Evolutionary conservation across 1,140 invertebrate species (phyloP), one percentile per base, ranked within the genome.

Genomic region (Mya arenaria): DNA sequence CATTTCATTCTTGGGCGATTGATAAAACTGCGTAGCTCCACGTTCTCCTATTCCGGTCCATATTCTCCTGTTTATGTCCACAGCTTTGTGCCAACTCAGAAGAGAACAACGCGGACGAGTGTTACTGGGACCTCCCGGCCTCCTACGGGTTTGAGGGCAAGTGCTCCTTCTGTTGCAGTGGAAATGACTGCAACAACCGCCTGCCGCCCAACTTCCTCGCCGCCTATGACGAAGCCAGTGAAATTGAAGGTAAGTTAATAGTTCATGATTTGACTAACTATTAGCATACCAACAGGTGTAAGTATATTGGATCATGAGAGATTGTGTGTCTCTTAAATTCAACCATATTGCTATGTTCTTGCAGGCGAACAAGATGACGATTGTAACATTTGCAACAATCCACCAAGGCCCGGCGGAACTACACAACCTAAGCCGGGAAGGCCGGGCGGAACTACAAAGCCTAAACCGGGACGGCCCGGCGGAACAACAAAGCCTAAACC

Each of bases 41-140:
- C n/a, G n/a, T n/a, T n/a, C n/a, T n/a, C n/a, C n/a, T n/a, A n/a
- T n/a, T n/a, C n/a, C n/a, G n/a, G n/a, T n/a, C n/a, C n/a, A n/a
- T n/a, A n/a, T n/a, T n/a, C n/a, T n/a, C n/a, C n/a, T n/a, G n/a
- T n/a, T n/a, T n/a, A 10, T 73, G 8, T 39, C 23, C 0, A 8
- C n/a, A 82, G 79, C n/a, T 82, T n/a, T 82, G 79, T n/a, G 68
- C 71, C 0, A 82, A 82, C 79, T 72, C 79, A 0, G 79, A 82
- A 41, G 79, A 82, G 36, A 82, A 82, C 69, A 82, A 82, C 39
- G 66, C 79, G 13, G 79, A 82, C 34, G 79, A 82, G 63, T 82
- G 79, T 58, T 82, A 65, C n/a, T 82, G 79, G 79, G 69, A 82
- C 1, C 37, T 73, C 23, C 69, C 79, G n/a, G 15, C 52, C 23